Evolutionary conservation across 2,888 invertebrate species (phyloP), one percentile per base, ranked within the genome.

Genomic region (Tenthredo amoena): DNA sequence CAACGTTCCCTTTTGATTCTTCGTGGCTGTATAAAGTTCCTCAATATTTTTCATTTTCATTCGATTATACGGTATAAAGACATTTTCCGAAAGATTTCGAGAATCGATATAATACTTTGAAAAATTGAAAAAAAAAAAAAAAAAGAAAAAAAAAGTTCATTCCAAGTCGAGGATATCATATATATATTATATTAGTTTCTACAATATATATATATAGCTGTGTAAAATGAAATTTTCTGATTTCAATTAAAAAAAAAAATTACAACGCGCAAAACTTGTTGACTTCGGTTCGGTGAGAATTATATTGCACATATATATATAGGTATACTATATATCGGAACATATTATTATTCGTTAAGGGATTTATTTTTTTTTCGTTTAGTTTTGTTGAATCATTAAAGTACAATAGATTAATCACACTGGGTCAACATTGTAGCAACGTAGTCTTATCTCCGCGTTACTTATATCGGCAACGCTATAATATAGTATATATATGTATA

Each of bases 401-500:
- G 5, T 87, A 86, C 82, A 87, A 87, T 87, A 86, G 85, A 87
- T 86, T 87, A 88, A 91, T 90, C 89, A 89, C 89, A 88, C 87
- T 88, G 88, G 87, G 84, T 87, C 85, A 87, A 89, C 87, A 87
- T 88, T 86, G 79, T 87, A 87, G 88, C 87, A 87, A 87, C 87
- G 62, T 87, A 86, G 86, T 87, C 87, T 87, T 86, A 88, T 85
- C 85, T 87, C 55, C 37, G 79, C 62, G 58, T 79, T 31, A 15
- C 68, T 68, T 18, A 12, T 40, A 40, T 21, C 74, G 10, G 77
- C 50, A 55, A 77, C 77, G 77, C 55, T 77, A 74, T 68, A 68
- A 15, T n/a, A 58, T 55, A 18, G 0, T 26, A 58, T 9, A 58
- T 58, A 58, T 68, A 34, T 34, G 1, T 15, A 71, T 71, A 71